Base-by-base conservation (phyloP, 2,888 invertebrate species). In the Sericinus montela region DNA sequence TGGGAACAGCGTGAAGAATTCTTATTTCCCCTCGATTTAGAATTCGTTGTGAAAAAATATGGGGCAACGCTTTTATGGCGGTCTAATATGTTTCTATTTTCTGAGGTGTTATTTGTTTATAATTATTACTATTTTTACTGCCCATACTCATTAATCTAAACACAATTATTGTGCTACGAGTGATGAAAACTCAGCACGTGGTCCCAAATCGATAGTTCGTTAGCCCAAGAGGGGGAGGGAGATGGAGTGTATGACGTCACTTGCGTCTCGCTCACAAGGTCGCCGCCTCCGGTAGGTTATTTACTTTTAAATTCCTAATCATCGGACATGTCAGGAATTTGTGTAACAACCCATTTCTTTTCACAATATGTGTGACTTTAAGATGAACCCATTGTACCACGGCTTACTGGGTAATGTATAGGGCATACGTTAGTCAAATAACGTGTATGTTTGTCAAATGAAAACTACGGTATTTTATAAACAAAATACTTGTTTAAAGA, bases 121-220 rank as follows among this genome's bases (percentile, higher is more conserved):
- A 40, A 10, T 34, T 49, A 30, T 40, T 40, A 36, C 14, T 35
- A 45, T 34, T 35, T 45, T 40, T 32, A 38, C 23, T 30, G 15
- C 14, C 39, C 13, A 47, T 34, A 43, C 30, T 49, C 48, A 47
- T 37, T 53, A 50, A 11, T 49, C 34, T 42, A 44, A 34, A 46
- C 37, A 43, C 23, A 10, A 38, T 35, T 44, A 38, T 39, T 40
- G 42, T 23, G 14, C 29, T 45, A 35, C 41, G 34, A 34, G 48
- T 46, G 50, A 51, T 51, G 50, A 42, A 38, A 43, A 46, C 51
- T 49, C 51, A 66, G 52, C 72, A 75, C 73, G 72, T 72, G 74
- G 64, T 66, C 58, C 59, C 54, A 60, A 72, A 73, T 75, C 73
- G 59, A 74, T 74, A 65, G 65, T 62, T 62, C 63, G 58, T 63